Evolutionary conservation across 2,113 vertebrate species (phyloP), one percentile per base, ranked within the genome.

Genomic region (Muntiacus muntjak): DNA sequence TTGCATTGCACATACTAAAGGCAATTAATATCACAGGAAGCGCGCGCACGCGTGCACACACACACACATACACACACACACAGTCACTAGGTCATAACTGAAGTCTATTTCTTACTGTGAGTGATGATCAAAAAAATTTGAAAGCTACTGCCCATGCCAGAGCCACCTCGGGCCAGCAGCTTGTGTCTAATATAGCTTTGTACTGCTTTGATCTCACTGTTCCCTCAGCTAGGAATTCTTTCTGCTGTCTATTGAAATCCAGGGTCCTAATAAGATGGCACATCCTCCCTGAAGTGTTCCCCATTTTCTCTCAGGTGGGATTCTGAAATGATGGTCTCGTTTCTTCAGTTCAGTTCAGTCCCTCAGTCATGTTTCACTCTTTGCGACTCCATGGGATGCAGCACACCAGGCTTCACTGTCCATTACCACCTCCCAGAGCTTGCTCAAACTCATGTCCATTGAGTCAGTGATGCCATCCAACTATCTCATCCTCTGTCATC

Each of bases 91-190:
- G 25, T 43, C 79, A 87, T 55, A 36, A 33, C 33, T 85, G 86
- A 88, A 92, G 92, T 97, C 28, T 71, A 57, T 92, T 78, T 95
- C 47, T 91, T 95, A 83, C 40, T 95, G 58, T 43, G 52, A 50
- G 17, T 43, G 43, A 57, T 45, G 33, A 87, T 91, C 57, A 89
- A 58, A 93, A 83, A 82, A 47, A 25, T 74, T 47, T 87, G 71
- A 87, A 91, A 92, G 54, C 10, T 21, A 67, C 15, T 47, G 9
- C 11, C 23, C 4, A 25, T 11, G 30, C 16, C 36, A 55, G 15
- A n/a, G 85, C 23, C 58, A 40, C 43, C 54, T 67, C 3, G 23
- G 74, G 30, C 52, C 79, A 87, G 71, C 50, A 93, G 55, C 57
- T 89, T 33, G 50, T 60, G 45, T 45, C 26, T 21, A 78, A 16